Evolutionary conservation across 2,888 invertebrate species (phyloP), one percentile per base, ranked within the genome.

Genomic region (Desoria tigrina): DNA sequence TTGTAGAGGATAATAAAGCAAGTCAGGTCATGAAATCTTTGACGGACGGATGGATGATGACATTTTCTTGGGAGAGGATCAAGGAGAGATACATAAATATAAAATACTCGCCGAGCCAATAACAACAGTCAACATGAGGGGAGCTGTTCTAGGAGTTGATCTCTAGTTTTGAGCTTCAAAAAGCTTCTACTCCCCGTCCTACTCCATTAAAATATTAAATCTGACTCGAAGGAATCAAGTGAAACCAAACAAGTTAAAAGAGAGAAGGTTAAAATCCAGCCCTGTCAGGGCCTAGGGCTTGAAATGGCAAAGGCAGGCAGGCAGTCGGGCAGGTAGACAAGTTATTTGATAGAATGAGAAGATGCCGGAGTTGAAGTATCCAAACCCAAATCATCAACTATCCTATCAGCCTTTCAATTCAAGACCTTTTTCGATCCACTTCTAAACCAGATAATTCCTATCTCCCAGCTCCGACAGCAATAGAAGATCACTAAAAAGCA

Each of bases 241-340:
- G 4, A 21, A 45, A 45, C 45, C 16, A 45, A 45, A 45, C 45
- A 4, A 45, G 4, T 45, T 21, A 7, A 32, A 32, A n/a, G n/a
- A n/a, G n/a, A n/a, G n/a, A n/a, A 32, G 4, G 32, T 32, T 32
- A 32, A 45, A 45, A 45, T 45, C 45, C 6, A 16, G 9, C 21
- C 45, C 16, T 45, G 45, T 45, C 45, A 45, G 6, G 45, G 45
- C 45, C 45, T 21, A 45, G 9, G 45, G 45, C 45, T 45, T 45
- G 6, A 45, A 45, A 45, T 45, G 45, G 45, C 45, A 45, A 45
- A 45, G 9, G n/a, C 45, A 45, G 45, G 45, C 45, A n/a, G 21
- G 39, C 39, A 39, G 9, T 39, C 16, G n/a, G 45, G 16, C 21
- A 16, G 45, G 45, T 45, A 21, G 45, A 45, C 16, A 32, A 32